Percentiles rank a stretch among this genome's conserved stretches.
These are phyloP conservation scores for Lymantria monacha DNA, from an alignment of 2,888 invertebrate genomes.

Conservation along the genomic window DNA sequence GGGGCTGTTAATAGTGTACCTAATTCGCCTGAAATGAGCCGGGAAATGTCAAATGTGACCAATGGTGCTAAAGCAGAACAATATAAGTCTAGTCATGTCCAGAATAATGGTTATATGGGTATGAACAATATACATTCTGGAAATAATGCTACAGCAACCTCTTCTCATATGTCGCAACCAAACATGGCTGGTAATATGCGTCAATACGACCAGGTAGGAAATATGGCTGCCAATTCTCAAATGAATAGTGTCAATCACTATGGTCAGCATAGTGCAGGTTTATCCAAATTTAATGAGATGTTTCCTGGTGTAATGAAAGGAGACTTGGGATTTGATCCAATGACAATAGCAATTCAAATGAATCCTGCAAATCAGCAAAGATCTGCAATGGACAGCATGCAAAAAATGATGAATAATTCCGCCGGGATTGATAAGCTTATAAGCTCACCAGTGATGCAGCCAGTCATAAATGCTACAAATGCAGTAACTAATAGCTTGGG, in stretches of 20 bases:
- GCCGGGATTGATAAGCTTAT: slow-evolving; percentile 1
- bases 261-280: slow-evolving; percentile 55
- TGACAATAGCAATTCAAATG: slow-evolving; percentile 75
- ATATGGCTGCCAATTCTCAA: slow-evolving; percentile 9
- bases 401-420: slow-evolving; percentile 52
- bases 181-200: slow-evolving; percentile 9
- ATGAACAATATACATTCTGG: slow-evolving; percentile 20
- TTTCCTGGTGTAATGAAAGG: slow-evolving; percentile 67
- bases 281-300: slow-evolving; percentile 68
- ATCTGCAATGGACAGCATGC: slow-evolving; percentile 55
- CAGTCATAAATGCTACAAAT: slow-evolving; percentile 32
- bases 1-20: slow-evolving; percentile 38
- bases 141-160: slow-evolving; percentile 19
- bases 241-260: slow-evolving; percentile 21
- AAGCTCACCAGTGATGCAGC: slow-evolving; percentile 21
- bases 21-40: slow-evolving; percentile 37
- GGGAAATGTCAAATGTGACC: not conserved
- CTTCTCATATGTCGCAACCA: slow-evolving; percentile 33
- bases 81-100: slow-evolving; percentile 17
- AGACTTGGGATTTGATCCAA: slow-evolving; percentile 70
- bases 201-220: slow-evolving; percentile 17
- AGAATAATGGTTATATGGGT: slow-evolving; percentile 12
- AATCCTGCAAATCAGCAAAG: slow-evolving; percentile 68
- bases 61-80: slow-evolving; percentile 22
- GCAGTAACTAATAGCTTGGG: slow-evolving; percentile 24